Conservation (phyloP, 2,888 invertebrate species). For the Noctua janthina region DNA sequence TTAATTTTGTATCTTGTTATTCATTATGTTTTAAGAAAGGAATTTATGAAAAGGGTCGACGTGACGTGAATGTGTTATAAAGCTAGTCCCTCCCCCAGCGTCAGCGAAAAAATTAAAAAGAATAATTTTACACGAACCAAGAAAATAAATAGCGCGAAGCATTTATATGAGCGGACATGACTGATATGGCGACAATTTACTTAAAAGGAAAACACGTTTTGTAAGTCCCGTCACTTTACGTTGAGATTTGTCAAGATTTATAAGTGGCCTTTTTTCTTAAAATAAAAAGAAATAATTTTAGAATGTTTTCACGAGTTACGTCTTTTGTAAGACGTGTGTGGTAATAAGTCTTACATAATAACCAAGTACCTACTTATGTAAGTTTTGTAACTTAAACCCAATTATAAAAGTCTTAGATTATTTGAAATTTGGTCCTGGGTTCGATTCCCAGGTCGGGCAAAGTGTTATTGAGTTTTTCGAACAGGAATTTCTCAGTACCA, state of each 20-base stretch:
- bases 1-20: conserved; percentile 2
- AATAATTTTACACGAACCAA: conserved; percentile 69
- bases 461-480: too few relatives aligned
- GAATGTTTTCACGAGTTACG: not conserved
- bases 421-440: not conserved
- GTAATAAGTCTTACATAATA: not conserved
- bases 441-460: too few relatives aligned
- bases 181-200: conserved; percentile 70
- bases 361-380: not conserved
- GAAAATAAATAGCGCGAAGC: conserved; percentile 65
- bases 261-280: conserved; percentile 34
- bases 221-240: conserved; percentile 63
- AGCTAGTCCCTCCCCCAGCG: conserved; percentile 55
- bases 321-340: not conserved
- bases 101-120: conserved; percentile 75
- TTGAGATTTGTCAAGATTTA: conserved; percentile 67
- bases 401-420: not conserved
- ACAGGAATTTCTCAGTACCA: too few relatives aligned
- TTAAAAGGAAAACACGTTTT: conserved; percentile 69
- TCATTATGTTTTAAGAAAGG: conserved; percentile 78
- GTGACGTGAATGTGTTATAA: conserved; percentile 79
- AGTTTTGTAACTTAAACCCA: not conserved
- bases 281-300: conserved; percentile 14
- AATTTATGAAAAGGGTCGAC: conserved; percentile 82
- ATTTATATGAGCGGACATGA: conserved; percentile 69